Evolutionary conservation across 2,797 vertebrate genomes (phyloP).

Genomic region (Megalops cyprinoides): DNA sequence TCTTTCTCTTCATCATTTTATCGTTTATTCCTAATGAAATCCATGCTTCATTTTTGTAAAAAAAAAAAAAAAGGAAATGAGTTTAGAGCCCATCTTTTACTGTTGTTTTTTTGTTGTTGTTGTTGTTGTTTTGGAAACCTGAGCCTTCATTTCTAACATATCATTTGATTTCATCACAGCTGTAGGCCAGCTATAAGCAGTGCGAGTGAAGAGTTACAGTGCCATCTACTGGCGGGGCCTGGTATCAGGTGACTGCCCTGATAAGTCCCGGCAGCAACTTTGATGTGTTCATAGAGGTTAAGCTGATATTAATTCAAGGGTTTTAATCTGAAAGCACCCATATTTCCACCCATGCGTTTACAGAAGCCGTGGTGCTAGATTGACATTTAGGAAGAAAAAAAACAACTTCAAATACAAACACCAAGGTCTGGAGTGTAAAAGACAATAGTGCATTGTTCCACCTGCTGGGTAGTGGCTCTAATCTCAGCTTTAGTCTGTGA

Average conservation of each 20-base stretch:
- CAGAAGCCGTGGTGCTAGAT: conserved; percentile 57
- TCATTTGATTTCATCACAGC: conserved; percentile 61
- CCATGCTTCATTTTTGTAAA: conserved; percentile 17
- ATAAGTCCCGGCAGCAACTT: not conserved
- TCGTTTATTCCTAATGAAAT: conserved; percentile 24
- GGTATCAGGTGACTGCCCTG: not conserved
- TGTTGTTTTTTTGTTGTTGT: conserved; percentile 36
- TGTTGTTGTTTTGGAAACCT: conserved; percentile 32
- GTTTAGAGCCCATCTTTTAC: conserved; percentile 34
- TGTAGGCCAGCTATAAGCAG: conserved; percentile 43
- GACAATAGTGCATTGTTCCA: conserved; percentile 61
- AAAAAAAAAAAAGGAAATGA: conserved; percentile 31
- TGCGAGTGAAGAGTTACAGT: conserved; percentile 57
- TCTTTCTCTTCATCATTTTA: not conserved
- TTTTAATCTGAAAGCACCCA: conserved; percentile 61
- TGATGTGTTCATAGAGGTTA: not conserved
- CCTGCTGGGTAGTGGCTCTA: conserved; percentile 66
- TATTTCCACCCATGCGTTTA: conserved; percentile 62
- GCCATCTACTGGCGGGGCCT: conserved; percentile 59
- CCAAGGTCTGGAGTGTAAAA: conserved; percentile 34
- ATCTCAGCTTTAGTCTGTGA: conserved; percentile 65
- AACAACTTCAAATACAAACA: conserved; percentile 63
- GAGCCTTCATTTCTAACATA: conserved; percentile 9
- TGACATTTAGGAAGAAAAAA: conserved; percentile 51
- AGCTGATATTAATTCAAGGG: conserved; percentile 37